Percentiles rank a stretch among this genome's conserved stretches.
phyloP scores from a whole-genome alignment of 2,113 vertebrate species.

The Equus przewalskii region DNA sequence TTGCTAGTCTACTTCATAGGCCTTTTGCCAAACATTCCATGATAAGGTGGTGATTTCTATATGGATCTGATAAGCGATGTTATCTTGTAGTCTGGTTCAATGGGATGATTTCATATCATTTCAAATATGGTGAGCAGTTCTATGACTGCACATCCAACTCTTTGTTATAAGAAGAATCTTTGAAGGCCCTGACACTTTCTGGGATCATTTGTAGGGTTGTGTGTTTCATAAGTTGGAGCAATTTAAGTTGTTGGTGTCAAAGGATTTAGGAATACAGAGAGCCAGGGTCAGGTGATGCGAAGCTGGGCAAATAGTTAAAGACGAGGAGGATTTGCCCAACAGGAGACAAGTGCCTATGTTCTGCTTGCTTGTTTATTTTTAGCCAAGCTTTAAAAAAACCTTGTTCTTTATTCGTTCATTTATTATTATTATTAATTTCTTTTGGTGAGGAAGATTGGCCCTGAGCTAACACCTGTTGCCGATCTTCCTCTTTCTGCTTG shows the following conservation, averaged over 20 bases:
- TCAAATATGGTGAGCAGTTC: background rate
- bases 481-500: too few species aligned
- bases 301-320: background rate
- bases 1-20: background rate
- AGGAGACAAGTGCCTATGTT: background rate
- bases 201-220: background rate
- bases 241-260: background rate
- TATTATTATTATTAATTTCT: background rate
- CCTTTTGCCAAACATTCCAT: background rate
- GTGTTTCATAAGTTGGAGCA: background rate
- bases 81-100: slow-evolving; percentile 29
- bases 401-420: slow-evolving; percentile 6
- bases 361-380: slow-evolving; percentile 45
- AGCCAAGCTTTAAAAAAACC: background rate
- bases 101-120: slow-evolving; percentile 17
- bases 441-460: too few species aligned
- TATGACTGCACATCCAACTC: background rate
- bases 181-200: background rate
- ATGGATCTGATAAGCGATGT: background rate
- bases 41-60: slow-evolving; percentile 34
- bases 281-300: background rate
- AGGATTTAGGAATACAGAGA: background rate
- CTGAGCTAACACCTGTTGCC: too few species aligned
- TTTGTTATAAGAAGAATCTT: background rate
- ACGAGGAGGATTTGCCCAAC: background rate